Evolutionary conservation across 2,888 invertebrate genomes (phyloP).

Genomic region (Melangyna quadrimaculata): DNA sequence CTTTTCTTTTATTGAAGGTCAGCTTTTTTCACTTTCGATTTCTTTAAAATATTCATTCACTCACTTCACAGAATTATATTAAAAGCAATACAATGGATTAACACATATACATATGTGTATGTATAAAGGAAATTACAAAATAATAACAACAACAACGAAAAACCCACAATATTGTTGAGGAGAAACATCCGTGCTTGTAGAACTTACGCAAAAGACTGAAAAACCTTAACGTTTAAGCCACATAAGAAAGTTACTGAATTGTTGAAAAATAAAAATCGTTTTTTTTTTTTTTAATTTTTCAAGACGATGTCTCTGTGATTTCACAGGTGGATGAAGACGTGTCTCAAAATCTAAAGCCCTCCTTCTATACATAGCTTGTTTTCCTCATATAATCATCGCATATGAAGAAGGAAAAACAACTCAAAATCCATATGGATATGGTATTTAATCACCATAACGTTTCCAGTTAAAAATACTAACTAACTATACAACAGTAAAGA

Average conservation of each 20-base stretch:
- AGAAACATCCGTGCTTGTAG: conserved; percentile 44
- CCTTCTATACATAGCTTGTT: conserved; percentile 6
- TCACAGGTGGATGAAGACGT: conserved; percentile 71
- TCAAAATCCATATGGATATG: conserved; percentile 68
- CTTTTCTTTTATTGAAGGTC: conserved; percentile 50
- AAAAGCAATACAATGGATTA: conserved; percentile 7
- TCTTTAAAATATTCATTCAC: conserved; percentile 46
- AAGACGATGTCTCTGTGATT: conserved; percentile 71
- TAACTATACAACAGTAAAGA: conserved; percentile 59
- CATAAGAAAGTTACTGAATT: conserved; percentile 67
- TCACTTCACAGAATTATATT: conserved; percentile 17
- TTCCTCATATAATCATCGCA: conserved; percentile 21
- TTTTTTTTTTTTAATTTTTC: too few relatives aligned
- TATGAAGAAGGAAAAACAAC: conserved; percentile 33
- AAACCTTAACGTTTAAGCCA: conserved; percentile 25
- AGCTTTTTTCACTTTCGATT: conserved; percentile 61
- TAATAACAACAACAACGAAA: conserved; percentile 21
- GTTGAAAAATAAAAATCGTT: conserved; percentile 33
- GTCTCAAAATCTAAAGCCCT: conserved; percentile 64
- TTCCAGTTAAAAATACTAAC: conserved; percentile 33
- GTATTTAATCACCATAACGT: conserved; percentile 69
- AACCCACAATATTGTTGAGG: not conserved
- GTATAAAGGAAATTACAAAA: conserved; percentile 50
- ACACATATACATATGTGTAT: conserved; percentile 1
- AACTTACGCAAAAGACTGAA: conserved; percentile 68